phyloP scores from a whole-genome alignment of 2,113 vertebrate genomes.

The Oryctolagus cuniculus region DNA sequence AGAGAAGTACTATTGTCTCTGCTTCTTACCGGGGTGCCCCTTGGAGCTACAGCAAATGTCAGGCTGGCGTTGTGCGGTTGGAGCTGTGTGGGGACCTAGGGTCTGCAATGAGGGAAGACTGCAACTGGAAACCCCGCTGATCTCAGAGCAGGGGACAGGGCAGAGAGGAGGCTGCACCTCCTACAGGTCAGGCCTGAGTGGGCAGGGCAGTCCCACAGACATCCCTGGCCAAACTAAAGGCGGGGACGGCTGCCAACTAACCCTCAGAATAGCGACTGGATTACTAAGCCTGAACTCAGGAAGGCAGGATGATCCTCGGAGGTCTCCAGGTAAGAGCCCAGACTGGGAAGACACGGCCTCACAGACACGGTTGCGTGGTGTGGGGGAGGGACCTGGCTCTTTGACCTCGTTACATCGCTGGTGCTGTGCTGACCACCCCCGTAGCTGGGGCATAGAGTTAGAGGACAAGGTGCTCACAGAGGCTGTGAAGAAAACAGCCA shows the following conservation, averaged over 20 bases:
- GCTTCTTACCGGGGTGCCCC: background rate
- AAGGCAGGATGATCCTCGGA: background rate
- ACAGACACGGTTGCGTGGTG: too few relatives aligned
- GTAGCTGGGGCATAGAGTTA: background rate
- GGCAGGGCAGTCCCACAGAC: too few relatives aligned
- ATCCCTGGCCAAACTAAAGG: background rate
- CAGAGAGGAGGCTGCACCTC: accelerated
- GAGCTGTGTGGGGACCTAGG: accelerated
- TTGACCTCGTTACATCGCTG: background rate
- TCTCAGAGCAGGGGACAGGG: accelerated
- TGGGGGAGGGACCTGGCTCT: accelerated
- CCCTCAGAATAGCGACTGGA: background rate
- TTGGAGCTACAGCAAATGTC: background rate
- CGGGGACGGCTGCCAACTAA: background rate
- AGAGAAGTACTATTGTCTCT: background rate
- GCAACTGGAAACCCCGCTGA: accelerated
- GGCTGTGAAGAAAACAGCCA: background rate
- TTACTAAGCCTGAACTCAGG: background rate
- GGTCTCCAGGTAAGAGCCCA: background rate
- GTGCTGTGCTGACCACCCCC: background rate
- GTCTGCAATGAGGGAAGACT: too few relatives aligned
- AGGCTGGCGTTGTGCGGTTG: background rate
- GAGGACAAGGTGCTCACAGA: background rate
- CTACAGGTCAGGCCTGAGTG: background rate
- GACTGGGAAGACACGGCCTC: background rate